Conservation (phyloP, 2,888 invertebrate species). For the Caenorhabditis sp. region DNA sequence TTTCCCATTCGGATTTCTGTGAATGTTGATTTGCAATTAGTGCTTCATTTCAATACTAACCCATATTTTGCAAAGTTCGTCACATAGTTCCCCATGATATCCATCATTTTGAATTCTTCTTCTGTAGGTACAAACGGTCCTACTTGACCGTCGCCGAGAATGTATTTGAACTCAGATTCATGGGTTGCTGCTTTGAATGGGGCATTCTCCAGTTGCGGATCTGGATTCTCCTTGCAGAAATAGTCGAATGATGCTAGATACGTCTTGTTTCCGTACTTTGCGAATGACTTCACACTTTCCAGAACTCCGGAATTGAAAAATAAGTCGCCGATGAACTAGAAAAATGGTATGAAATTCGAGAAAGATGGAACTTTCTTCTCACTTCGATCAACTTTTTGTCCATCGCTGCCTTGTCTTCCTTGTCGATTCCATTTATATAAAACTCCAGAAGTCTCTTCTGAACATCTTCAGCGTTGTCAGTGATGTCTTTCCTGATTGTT, state of each 20-base stretch:
- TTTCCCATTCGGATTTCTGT: conserved; percentile 35
- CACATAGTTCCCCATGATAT: conserved; percentile 40
- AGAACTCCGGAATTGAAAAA: conserved; percentile 38
- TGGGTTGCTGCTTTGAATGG: conserved; percentile 54
- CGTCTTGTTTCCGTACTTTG: conserved; percentile 20
- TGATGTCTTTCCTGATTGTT: too few species aligned
- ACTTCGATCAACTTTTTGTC: not conserved
- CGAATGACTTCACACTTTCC: conserved; percentile 33
- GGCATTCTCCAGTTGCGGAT: conserved; percentile 1
- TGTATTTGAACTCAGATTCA: conserved; percentile 55
- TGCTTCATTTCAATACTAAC: conserved; percentile 13
- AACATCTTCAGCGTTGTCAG: conserved; percentile 3
- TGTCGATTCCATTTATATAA: conserved; percentile 8
- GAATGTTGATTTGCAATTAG: not conserved
- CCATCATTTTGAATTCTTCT: conserved; percentile 53
- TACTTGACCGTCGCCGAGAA: conserved; percentile 59
- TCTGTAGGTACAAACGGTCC: conserved; percentile 52
- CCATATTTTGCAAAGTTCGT: conserved; percentile 73
- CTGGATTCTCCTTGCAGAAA: not conserved
- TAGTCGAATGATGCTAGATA: conserved; percentile 33
- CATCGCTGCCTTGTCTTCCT: not conserved
- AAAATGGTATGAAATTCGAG: too few species aligned
- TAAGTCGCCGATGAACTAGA: conserved; percentile 59
- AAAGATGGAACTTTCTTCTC: not conserved
- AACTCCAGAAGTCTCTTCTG: conserved; percentile 19